These are phyloP conservation scores for Delia radicum DNA, from an alignment of 1,140 invertebrate genomes.

Conservation along the genomic window DNA sequence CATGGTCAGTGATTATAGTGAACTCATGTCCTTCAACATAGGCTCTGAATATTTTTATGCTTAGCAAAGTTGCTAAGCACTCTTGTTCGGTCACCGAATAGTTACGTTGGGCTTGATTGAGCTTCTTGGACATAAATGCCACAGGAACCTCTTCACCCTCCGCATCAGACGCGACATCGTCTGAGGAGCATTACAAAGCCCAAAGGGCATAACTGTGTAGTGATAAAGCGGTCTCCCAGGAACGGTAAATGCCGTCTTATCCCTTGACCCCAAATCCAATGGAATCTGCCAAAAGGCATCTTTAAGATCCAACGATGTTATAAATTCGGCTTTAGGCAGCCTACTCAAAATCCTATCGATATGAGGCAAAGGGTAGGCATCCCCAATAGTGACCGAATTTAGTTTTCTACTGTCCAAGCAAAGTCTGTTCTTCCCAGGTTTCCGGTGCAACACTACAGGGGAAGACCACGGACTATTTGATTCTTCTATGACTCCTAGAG, in stretches of 20 bases:
- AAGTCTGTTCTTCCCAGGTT: not conserved
- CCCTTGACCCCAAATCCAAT: not conserved
- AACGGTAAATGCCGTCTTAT: not conserved
- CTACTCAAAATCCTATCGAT: not conserved
- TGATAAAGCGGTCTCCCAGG: not conserved
- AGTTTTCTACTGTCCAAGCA: not conserved
- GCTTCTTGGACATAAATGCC: not conserved
- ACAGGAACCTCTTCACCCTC: conserved; percentile 32
- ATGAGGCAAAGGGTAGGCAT: not conserved
- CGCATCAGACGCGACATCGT: not conserved
- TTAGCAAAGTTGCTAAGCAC: conserved; percentile 28
- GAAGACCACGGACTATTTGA: not conserved
- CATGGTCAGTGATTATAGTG: conserved; percentile 36
- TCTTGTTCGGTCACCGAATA: conserved; percentile 16
- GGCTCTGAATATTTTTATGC: conserved; percentile 52
- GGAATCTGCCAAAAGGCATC: not conserved
- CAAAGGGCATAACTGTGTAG: not conserved
- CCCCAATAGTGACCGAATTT: not conserved
- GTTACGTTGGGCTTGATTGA: not conserved
- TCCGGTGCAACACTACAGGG: not conserved
- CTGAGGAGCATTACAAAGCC: not conserved
- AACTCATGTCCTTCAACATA: conserved; percentile 56
- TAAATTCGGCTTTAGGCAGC: not conserved
- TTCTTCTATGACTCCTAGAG: not conserved
- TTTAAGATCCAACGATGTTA: not conserved